Conservation (phyloP, 2,113 vertebrate genomes). For the Brachyistius frenatus region DNA sequence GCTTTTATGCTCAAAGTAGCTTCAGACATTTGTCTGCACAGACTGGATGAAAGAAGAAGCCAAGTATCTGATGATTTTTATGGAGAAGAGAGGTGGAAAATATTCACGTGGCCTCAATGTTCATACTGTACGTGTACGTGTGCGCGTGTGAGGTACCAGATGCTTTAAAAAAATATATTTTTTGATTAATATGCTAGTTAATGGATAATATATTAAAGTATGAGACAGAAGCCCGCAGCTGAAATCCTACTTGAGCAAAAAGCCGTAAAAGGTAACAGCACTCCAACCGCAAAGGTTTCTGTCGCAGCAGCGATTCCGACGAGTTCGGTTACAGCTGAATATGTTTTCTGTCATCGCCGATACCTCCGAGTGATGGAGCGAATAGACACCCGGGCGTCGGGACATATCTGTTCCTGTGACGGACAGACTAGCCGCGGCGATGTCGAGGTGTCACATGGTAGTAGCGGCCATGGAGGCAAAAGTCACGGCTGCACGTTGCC, state of each 20-base stretch:
- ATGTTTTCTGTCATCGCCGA: not conserved
- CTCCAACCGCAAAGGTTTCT: conserved; percentile 19
- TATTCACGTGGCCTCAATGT: conserved; percentile 26
- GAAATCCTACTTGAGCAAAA: conserved; percentile 14
- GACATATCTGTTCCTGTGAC: not conserved
- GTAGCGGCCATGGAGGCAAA: not conserved
- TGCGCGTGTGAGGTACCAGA: conserved; percentile 21
- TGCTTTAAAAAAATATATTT: too few species aligned
- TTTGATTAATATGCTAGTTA: conserved; percentile 55
- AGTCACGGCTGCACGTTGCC: conserved; percentile 7
- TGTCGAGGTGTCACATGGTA: not conserved
- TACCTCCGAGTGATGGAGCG: not conserved
- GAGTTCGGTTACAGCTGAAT: conserved; percentile 4
- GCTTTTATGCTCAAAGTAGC: conserved; percentile 48
- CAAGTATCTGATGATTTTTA: conserved; percentile 46
- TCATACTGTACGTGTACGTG: not conserved
- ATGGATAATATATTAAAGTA: conserved; percentile 54
- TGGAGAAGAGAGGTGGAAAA: conserved; percentile 38
- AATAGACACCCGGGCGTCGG: not conserved
- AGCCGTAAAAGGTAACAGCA: conserved; percentile 2
- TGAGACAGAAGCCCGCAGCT: conserved; percentile 27
- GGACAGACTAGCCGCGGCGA: too few species aligned
- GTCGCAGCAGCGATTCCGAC: not conserved
- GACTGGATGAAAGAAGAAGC: conserved; percentile 49
- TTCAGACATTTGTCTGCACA: conserved; percentile 63